These are phyloP conservation scores for Merluccius polli DNA, from an alignment of 2,797 vertebrate species.

Conservation along the genomic window DNA sequence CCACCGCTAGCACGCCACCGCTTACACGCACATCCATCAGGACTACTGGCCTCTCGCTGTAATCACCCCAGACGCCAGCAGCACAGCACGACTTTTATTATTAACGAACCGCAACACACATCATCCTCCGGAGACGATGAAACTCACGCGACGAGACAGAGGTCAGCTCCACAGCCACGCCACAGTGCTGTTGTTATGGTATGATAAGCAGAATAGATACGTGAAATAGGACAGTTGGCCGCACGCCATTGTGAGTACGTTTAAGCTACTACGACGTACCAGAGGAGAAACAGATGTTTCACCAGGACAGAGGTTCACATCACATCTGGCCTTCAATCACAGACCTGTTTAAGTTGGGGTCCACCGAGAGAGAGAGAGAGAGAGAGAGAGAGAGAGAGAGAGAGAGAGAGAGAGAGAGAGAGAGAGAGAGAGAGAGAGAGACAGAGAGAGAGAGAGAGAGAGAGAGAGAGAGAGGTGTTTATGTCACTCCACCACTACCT, in stretches of 20 bases:
- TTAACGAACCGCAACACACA: background rate
- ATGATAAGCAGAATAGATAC: background rate
- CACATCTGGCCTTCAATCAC: background rate
- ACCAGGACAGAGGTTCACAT: background rate
- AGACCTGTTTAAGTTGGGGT: background rate
- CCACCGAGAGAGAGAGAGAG: background rate
- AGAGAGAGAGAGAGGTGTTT: slow-evolving; percentile 53
- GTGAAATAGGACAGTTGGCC: background rate
- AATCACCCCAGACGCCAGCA: no score
- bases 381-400: no score
- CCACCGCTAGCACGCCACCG: slow-evolving; percentile 48
- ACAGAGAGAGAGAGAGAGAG: slow-evolving; percentile 14
- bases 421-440: slow-evolving; percentile 5
- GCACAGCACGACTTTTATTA: no score
- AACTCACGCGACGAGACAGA: background rate
- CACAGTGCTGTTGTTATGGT: background rate
- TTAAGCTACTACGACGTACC: background rate
- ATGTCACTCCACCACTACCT: slow-evolving; percentile 72
- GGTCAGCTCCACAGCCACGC: no score
- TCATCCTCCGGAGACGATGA: no score
- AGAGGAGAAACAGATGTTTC: slow-evolving; percentile 2
- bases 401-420: no score
- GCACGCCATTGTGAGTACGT: background rate
- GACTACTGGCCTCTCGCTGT: slow-evolving; percentile 25
- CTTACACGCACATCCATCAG: slow-evolving; percentile 70